Evolutionary conservation across 2,888 invertebrate species (phyloP).

Genomic region (Lasioglossum vierecki): DNA sequence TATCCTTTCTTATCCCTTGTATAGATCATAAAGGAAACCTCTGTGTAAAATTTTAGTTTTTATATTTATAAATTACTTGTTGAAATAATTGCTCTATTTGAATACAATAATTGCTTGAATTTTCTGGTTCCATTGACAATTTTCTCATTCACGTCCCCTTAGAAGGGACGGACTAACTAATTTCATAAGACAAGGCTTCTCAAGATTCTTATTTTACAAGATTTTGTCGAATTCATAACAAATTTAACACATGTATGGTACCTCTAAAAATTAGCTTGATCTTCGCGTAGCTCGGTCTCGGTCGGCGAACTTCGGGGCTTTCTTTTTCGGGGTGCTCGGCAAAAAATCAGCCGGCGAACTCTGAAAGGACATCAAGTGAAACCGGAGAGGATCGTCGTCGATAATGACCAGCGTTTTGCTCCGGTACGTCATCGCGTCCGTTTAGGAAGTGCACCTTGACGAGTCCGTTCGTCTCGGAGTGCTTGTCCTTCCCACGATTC

Average conservation of each 20-base stretch:
- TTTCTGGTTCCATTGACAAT: too few species aligned
- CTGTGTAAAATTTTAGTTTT: too few species aligned
- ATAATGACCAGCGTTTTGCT: slow-evolving; percentile 77
- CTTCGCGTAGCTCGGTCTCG: neutral
- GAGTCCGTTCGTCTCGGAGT: slow-evolving; percentile 24
- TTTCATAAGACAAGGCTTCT: too few species aligned
- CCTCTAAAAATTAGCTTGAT: too few species aligned
- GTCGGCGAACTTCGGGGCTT: neutral
- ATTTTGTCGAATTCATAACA: too few species aligned
- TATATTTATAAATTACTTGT: too few species aligned
- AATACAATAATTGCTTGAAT: neutral
- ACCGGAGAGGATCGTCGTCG: slow-evolving; percentile 59
- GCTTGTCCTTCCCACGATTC: slow-evolving; percentile 62
- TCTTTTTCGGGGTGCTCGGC: neutral
- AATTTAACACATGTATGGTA: too few species aligned
- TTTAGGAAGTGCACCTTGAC: slow-evolving; percentile 64
- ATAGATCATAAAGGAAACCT: too few species aligned
- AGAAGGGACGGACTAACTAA: too few species aligned
- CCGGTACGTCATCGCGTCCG: slow-evolving; percentile 64
- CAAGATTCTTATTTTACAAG: too few species aligned
- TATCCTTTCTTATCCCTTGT: too few species aligned
- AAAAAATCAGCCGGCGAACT: slow-evolving; percentile 57
- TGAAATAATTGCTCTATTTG: neutral
- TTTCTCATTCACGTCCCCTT: too few species aligned
- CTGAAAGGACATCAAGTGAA: slow-evolving; percentile 57